Percentiles rank a stretch among this genome's conserved stretches.
Evolutionary conservation across 30 jellyfish, hydroid and myxozoan species (phyloP).

Genomic region (Turritopsis dohrnii): DNA sequence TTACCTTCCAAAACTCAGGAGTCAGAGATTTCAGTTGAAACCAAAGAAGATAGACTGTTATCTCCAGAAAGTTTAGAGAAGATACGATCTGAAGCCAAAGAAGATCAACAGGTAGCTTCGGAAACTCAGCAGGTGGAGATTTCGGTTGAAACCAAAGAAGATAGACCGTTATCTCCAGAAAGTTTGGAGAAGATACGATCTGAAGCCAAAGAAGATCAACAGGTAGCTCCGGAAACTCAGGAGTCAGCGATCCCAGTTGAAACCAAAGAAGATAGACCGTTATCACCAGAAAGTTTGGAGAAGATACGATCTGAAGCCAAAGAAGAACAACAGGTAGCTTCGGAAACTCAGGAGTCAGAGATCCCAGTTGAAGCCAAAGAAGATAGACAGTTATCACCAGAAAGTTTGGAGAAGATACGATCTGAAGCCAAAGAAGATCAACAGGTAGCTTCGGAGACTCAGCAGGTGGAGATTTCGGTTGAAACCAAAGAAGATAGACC

Average conservation of each 20-base stretch:
- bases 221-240: not conserved
- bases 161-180: conserved; percentile 2
- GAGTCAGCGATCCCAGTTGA: not conserved
- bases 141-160: no score
- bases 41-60: not conserved
- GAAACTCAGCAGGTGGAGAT: no score
- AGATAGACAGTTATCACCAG: not conserved
- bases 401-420: not conserved
- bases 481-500: not conserved
- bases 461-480: not conserved
- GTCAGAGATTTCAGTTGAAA: not conserved
- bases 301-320: not conserved
- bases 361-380: not conserved
- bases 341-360: not conserved
- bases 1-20: not conserved
- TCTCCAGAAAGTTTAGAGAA: not conserved
- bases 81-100: not conserved
- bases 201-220: not conserved
- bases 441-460: not conserved
- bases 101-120: not conserved
- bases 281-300: not conserved
- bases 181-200: not conserved
- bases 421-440: not conserved
- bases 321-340: not conserved
- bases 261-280: not conserved